Conservation (phyloP, 2,113 vertebrate genomes). For the Pedetes capensis region DNA sequence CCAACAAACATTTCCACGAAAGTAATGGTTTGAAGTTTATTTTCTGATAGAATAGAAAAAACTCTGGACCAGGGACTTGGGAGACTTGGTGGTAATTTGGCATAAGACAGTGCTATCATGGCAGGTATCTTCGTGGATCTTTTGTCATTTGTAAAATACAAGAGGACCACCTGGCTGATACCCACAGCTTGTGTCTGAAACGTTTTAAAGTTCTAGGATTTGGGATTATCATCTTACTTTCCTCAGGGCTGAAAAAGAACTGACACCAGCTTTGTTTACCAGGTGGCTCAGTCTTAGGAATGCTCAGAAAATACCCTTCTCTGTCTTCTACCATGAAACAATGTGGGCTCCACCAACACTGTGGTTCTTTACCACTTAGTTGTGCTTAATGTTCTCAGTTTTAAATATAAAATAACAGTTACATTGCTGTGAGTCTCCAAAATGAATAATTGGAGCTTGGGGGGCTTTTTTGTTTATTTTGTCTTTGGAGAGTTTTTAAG, state of each 20-base stretch:
- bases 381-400: background rate
- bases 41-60: background rate
- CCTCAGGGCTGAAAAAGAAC: background rate
- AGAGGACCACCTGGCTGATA: background rate
- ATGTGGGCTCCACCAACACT: fast-evolving
- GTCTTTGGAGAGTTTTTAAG: background rate
- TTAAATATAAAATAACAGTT: background rate
- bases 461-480: background rate
- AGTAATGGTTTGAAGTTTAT: background rate
- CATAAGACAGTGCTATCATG: background rate
- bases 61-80: background rate
- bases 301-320: background rate
- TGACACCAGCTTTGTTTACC: background rate
- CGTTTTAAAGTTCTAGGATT: background rate
- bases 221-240: background rate
- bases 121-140: background rate
- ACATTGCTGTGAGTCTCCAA: background rate
- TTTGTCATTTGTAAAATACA: background rate
- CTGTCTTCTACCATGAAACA: background rate
- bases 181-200: background rate
- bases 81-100: background rate
- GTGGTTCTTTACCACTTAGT: background rate
- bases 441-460: background rate
- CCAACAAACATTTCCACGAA: background rate
- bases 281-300: background rate